Evolutionary conservation across 2,888 invertebrate genomes (phyloP).

Genomic region (Subacronicta megacephala): DNA sequence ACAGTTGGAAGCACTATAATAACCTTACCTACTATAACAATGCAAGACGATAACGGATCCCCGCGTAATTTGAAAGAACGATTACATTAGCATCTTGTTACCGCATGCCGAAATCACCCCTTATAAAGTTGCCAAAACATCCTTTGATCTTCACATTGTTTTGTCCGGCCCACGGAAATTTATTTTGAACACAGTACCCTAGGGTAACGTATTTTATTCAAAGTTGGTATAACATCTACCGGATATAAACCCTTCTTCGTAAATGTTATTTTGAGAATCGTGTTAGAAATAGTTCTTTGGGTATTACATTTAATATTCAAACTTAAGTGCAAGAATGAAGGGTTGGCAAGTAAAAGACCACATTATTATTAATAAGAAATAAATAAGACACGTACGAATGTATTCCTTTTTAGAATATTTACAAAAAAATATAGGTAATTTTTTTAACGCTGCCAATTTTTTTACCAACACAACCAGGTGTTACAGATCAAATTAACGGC

Average conservation of each 20-base stretch:
- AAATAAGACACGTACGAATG: too few species aligned
- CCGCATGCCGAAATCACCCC: conserved; percentile 71
- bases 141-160: conserved; percentile 76
- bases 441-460: too few species aligned
- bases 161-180: conserved; percentile 80
- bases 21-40: conserved; percentile 62
- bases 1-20: conserved; percentile 32
- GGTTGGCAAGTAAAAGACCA: background rate
- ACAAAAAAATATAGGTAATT: too few species aligned
- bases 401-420: too few species aligned
- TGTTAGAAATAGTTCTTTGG: conserved; percentile 45
- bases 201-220: conserved; percentile 73
- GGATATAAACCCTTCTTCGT: conserved; percentile 46
- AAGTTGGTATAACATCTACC: conserved; percentile 50
- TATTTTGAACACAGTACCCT: conserved; percentile 66
- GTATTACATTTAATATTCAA: conserved; percentile 16
- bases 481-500: too few species aligned
- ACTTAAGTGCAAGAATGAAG: conserved; percentile 23
- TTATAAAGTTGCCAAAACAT: conserved; percentile 75
- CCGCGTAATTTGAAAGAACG: conserved; percentile 70
- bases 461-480: too few species aligned
- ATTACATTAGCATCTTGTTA: conserved; percentile 79
- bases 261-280: conserved; percentile 48
- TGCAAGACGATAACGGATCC: conserved; percentile 63
- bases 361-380: conserved; percentile 1